Conservation (phyloP, 2,113 vertebrate species). For the Neomonachus schauinslandi region DNA sequence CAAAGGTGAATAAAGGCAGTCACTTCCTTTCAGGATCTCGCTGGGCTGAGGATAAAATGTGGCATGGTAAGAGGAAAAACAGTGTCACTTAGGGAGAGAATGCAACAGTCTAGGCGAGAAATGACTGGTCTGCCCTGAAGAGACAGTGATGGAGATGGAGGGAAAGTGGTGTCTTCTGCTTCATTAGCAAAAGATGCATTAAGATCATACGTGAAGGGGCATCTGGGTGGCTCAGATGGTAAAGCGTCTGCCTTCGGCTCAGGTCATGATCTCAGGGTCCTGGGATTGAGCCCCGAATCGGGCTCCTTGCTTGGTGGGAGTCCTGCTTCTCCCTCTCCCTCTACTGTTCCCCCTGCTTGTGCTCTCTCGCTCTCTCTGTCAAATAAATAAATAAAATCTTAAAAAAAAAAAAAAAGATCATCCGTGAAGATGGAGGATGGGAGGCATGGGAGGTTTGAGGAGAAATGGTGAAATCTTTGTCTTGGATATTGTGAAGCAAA, state of each 20-base stretch:
- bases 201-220: neutral
- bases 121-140: neutral
- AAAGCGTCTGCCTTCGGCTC: too few species aligned
- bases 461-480: neutral
- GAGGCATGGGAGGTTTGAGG: neutral
- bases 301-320: too few species aligned
- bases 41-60: neutral
- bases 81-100: neutral
- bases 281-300: too few species aligned
- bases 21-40: neutral
- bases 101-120: neutral
- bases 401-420: neutral
- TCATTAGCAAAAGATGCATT: neutral
- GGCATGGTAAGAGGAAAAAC: neutral
- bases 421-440: neutral
- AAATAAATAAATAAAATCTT: too few species aligned
- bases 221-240: too few species aligned
- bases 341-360: too few species aligned
- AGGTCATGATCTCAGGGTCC: too few species aligned
- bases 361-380: too few species aligned
- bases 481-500: neutral
- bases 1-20: neutral
- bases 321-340: too few species aligned
- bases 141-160: neutral
- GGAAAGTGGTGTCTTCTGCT: neutral